These are phyloP conservation scores for Petrocephalus schoutedeni DNA, from an alignment of 2,797 vertebrate species.

Conservation along the genomic window DNA sequence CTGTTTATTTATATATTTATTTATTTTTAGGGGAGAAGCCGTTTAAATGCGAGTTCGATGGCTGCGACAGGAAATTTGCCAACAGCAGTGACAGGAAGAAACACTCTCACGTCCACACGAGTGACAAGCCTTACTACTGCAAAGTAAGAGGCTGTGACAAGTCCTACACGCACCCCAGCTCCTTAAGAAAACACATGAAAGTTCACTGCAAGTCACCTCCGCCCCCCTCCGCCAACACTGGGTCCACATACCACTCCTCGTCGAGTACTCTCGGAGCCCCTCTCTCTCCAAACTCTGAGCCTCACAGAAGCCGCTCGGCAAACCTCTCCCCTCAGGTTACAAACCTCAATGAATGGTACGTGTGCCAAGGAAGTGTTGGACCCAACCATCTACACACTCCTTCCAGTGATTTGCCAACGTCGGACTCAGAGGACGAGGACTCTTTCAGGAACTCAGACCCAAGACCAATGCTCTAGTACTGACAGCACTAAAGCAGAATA, in stretches of 20 bases:
- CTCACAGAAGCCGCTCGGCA: constrained; percentile 68
- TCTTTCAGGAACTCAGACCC: constrained; percentile 77
- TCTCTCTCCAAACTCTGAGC: constrained; percentile 70
- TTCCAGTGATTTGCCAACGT: constrained; percentile 80
- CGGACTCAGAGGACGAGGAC: constrained; percentile 85
- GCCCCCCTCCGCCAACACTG: constrained; percentile 70
- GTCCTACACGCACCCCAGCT: constrained; percentile 90
- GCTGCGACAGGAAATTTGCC: constrained; percentile 95
- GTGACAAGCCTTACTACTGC: constrained; percentile 97
- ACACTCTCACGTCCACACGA: constrained; percentile 95
- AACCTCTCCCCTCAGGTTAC: constrained; percentile 92
- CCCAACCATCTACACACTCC: constrained; percentile 82
- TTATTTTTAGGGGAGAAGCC: constrained; percentile 83
- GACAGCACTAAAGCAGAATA: constrained; percentile 38
- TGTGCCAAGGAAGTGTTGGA: constrained; percentile 85
- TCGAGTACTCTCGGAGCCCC: constrained; percentile 70
- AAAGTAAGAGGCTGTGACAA: constrained; percentile 93
- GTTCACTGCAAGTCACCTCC: constrained; percentile 95
- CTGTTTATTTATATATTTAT: constrained; percentile 22
- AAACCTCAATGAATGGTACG: constrained; percentile 98
- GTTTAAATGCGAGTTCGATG: constrained; percentile 97
- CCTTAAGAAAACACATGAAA: constrained; percentile 94
- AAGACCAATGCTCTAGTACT: constrained; percentile 83
- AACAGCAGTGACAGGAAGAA: constrained; percentile 99
- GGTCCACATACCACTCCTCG: constrained; percentile 69